Evolutionary conservation across 2,113 vertebrate genomes (phyloP).

Genomic region (Daphoenositta chrysoptera): DNA sequence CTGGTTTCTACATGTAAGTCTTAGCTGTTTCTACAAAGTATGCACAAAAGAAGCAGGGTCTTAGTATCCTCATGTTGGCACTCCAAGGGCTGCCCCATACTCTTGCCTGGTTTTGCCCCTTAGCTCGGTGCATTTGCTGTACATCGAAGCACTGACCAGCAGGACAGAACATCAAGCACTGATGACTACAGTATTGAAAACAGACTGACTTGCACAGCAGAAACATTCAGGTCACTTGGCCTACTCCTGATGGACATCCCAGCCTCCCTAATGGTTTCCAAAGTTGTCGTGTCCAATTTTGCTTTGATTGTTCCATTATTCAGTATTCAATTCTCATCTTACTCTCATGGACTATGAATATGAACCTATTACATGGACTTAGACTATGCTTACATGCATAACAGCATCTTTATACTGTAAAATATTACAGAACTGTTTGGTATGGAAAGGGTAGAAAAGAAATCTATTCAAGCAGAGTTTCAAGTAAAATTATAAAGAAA

Average conservation of each 20-base stretch:
- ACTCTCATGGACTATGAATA: not conserved
- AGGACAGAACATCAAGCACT: not conserved
- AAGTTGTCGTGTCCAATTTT: not conserved
- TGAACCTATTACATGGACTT: not conserved
- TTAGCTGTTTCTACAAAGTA: not conserved
- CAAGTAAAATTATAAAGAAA: not conserved
- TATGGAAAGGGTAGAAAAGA: not conserved
- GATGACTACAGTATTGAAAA: not conserved
- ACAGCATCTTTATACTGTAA: not conserved
- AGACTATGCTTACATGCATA: not conserved
- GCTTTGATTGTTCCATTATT: not conserved
- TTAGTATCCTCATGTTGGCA: not conserved
- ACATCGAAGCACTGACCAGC: rapidly evolving
- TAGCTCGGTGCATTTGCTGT: not conserved
- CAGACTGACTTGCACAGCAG: not conserved
- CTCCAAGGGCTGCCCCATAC: not conserved
- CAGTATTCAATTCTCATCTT: not conserved
- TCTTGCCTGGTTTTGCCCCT: not conserved
- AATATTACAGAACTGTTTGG: not conserved
- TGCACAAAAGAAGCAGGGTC: not conserved
- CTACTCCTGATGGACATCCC: not conserved
- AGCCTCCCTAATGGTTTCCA: not conserved
- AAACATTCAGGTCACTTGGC: not conserved
- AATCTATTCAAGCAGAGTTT: not conserved
- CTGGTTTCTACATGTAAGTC: not conserved